Evolutionary conservation across 2,797 vertebrate species (phyloP).

Genomic region (Muscicapa comitata): DNA sequence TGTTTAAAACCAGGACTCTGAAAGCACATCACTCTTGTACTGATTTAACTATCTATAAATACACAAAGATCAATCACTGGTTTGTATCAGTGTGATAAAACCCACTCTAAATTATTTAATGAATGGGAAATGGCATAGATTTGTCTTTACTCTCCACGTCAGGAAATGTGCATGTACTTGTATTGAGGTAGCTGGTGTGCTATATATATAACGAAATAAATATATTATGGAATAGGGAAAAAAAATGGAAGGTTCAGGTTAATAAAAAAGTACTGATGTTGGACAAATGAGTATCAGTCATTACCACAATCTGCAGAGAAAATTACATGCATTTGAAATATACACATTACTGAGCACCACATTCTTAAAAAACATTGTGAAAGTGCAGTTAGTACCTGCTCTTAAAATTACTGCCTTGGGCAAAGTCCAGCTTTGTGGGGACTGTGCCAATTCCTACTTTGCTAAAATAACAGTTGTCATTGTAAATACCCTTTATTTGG

Average conservation of each 20-base stretch:
- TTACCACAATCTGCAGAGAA: not conserved
- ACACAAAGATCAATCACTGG: not conserved
- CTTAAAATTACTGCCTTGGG: not conserved
- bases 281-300: not conserved
- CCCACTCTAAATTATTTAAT: not conserved
- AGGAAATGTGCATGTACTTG: not conserved
- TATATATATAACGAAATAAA: not conserved
- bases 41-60: not conserved
- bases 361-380: not conserved
- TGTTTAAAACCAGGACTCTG: not conserved
- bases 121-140: not conserved
- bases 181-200: not conserved
- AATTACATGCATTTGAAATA: not conserved
- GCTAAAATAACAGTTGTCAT: not conserved
- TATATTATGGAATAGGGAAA: not conserved
- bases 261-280: not conserved
- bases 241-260: not conserved
- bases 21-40: not conserved
- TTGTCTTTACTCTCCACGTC: not conserved
- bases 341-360: not conserved
- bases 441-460: not conserved
- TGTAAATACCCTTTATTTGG: not conserved
- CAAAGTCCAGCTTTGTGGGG: not conserved
- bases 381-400: not conserved
- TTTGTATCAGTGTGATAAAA: not conserved